phyloP scores from a whole-genome alignment of 37 sponge, comb jelly and placozoan species.

The Crambe crambe region DNA sequence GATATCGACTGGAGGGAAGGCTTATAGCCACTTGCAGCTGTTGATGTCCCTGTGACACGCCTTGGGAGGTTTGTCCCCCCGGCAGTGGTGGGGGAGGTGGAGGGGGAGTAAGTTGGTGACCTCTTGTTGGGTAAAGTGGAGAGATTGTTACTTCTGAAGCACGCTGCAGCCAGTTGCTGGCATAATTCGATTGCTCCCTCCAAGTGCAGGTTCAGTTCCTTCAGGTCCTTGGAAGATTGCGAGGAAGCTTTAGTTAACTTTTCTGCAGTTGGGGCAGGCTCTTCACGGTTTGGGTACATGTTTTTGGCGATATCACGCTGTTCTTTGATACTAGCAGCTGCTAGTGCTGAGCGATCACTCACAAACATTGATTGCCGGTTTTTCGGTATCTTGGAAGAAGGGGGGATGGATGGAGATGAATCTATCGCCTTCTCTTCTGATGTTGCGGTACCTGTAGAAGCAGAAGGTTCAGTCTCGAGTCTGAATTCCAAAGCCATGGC shows the following conservation, averaged over 20 bases:
- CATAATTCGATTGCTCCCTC: slow-evolving; percentile 37
- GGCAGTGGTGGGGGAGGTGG: background rate
- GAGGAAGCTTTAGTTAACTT: background rate
- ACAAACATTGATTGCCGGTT: slow-evolving; percentile 22
- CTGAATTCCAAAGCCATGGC: slow-evolving; percentile 12
- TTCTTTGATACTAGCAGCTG: background rate
- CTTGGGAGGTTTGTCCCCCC: background rate
- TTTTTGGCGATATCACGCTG: slow-evolving; percentile 9
- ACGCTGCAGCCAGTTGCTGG: slow-evolving; percentile 43
- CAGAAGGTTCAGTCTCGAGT: background rate
- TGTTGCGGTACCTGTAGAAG: background rate
- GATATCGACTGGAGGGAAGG: background rate
- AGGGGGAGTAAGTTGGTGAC: background rate
- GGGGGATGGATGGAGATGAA: background rate
- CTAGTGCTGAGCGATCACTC: background rate
- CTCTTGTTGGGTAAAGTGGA: background rate
- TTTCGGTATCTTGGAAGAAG: background rate
- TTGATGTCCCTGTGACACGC: background rate
- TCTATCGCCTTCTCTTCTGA: background rate
- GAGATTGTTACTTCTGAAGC: slow-evolving; percentile 23
- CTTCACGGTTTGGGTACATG: slow-evolving; percentile 22
- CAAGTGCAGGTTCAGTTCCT: slow-evolving; percentile 14
- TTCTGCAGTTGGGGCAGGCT: background rate
- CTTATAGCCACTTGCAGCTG: background rate
- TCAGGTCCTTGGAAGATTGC: background rate